Percentiles rank a stretch among this genome's conserved stretches.
Conservation (phyloP, 2,113 vertebrate species). For the Pterocles burchelli region DNA sequence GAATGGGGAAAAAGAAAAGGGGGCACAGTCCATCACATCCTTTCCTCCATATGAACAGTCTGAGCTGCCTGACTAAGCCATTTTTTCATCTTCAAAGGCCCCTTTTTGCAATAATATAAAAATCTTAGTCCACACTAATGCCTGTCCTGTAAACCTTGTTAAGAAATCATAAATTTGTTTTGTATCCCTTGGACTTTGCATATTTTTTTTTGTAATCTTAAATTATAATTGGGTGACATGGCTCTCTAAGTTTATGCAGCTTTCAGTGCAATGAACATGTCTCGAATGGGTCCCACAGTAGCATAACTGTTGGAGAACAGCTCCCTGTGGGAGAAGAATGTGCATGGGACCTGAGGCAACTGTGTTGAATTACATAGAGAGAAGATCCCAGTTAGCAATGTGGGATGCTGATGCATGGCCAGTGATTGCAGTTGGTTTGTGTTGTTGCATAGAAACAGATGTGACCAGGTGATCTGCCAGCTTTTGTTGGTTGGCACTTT, state of each 20-base stretch:
- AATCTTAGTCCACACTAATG: not conserved
- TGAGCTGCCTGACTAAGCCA: not conserved
- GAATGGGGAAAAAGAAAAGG: not conserved
- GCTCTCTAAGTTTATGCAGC: not conserved
- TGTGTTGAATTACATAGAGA: not conserved
- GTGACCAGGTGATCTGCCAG: not conserved
- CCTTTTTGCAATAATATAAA: not conserved
- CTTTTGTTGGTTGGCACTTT: not conserved
- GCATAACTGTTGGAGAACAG: not conserved
- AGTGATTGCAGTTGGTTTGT: not conserved
- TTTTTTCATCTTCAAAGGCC: not conserved
- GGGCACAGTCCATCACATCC: too few relatives aligned
- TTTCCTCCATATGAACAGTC: too few relatives aligned
- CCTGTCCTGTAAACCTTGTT: not conserved
- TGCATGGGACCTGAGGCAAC: not conserved
- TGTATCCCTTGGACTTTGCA: not conserved
- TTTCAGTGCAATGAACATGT: fast-evolving
- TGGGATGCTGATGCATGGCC: not conserved
- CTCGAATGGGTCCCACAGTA: not conserved
- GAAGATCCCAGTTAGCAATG: not conserved
- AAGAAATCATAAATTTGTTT: not conserved
- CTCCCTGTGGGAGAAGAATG: not conserved
- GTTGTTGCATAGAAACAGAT: not conserved
- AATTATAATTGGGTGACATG: not conserved
- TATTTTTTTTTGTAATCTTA: not conserved